Conservation (phyloP, 64 coral and sea anemone genomes). For the Acropora tenuis region DNA sequence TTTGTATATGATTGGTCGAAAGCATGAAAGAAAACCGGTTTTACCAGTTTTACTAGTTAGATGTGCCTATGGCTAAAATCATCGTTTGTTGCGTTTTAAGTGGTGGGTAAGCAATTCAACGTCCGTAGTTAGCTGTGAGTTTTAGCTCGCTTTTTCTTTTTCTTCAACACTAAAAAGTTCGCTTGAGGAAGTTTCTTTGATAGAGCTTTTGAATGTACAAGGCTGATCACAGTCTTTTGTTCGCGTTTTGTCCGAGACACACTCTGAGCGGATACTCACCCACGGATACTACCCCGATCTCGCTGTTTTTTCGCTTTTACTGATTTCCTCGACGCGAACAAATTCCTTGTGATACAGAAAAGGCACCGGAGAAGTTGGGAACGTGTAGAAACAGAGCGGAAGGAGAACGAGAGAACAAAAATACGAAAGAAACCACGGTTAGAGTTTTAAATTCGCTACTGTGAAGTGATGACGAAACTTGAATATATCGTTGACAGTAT, state of each 20-base stretch:
- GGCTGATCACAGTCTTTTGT: no score
- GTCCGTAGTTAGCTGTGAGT: no score
- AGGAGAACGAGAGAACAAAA: not conserved
- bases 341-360: not conserved
- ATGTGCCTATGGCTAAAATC: constrained; percentile 43
- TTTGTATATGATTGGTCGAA: constrained; percentile 67
- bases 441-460: not conserved
- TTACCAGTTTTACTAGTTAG: constrained; percentile 23
- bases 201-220: not conserved
- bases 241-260: no score
- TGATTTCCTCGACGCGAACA: not conserved
- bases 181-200: not conserved
- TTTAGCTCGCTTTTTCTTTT: no score
- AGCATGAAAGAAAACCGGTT: constrained; percentile 61
- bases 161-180: not conserved
- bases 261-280: not conserved
- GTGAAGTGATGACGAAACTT: not conserved
- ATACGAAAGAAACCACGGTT: no score
- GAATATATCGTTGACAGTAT: not conserved
- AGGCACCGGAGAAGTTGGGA: not conserved
- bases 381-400: not conserved
- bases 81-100: constrained; percentile 56
- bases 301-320: no score
- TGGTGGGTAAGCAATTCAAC: not conserved
- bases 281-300: not conserved